Evolutionary conservation across 2,113 vertebrate species (phyloP).

Genomic region (Panurus biarmicus): DNA sequence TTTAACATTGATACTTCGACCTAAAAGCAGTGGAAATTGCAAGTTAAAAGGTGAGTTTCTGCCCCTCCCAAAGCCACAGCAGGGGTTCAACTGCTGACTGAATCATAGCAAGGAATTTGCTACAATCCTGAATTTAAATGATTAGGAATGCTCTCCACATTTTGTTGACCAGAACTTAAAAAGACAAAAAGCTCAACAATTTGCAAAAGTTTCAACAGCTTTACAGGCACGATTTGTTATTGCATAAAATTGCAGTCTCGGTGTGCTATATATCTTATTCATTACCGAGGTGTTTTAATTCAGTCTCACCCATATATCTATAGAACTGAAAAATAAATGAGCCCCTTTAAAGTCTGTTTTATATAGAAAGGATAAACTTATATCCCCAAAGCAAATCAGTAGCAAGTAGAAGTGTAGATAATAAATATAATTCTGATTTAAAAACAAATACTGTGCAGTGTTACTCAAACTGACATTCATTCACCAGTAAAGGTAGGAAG

Average conservation of each 20-base stretch:
- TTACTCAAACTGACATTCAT: slow-evolving; percentile 7
- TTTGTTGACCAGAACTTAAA: not conserved
- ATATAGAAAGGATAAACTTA: not conserved
- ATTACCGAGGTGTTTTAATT: not conserved
- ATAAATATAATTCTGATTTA: slow-evolving; percentile 22
- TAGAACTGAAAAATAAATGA: not conserved
- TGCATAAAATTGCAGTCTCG: not conserved
- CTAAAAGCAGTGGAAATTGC: slow-evolving; percentile 64
- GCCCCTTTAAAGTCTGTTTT: not conserved
- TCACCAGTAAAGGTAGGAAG: slow-evolving; percentile 18
- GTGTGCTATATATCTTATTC: not conserved
- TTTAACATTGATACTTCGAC: slow-evolving; percentile 90
- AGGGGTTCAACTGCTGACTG: not conserved
- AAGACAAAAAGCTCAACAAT: not conserved
- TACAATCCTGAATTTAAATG: not conserved
- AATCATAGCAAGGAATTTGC: not conserved
- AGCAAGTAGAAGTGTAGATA: not conserved
- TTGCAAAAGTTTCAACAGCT: not conserved
- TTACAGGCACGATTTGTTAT: not conserved
- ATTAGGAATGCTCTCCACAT: not conserved
- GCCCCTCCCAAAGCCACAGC: not conserved
- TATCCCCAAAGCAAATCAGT: not conserved
- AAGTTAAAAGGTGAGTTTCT: not conserved
- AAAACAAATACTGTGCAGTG: slow-evolving; percentile 26
- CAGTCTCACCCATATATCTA: not conserved